These are phyloP conservation scores for Halcyon malimbica DNA, from an alignment of 2,113 vertebrate species.

Conservation along the genomic window DNA sequence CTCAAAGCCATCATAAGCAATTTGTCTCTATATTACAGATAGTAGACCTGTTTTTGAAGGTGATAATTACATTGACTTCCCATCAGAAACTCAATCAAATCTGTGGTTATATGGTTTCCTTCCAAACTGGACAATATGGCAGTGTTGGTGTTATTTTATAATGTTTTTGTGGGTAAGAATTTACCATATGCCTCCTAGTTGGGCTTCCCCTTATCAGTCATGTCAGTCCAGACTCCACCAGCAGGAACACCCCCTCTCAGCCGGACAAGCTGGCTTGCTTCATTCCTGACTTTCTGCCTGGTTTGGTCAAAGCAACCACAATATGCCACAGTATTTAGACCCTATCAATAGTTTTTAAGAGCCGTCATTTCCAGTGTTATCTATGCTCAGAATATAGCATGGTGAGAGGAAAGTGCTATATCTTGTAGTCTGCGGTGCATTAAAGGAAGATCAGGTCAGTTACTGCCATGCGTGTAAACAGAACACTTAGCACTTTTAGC, in stretches of 20 bases:
- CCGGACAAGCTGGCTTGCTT: background rate
- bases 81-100: conserved; percentile 23
- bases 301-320: background rate
- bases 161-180: background rate
- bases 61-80: conserved; percentile 10
- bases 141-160: background rate
- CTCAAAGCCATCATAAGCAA: background rate
- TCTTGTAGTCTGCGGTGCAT: background rate
- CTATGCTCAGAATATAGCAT: background rate
- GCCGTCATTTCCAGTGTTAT: background rate
- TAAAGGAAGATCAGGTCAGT: background rate
- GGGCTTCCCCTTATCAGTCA: background rate
- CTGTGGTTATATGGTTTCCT: background rate
- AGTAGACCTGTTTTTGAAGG: background rate
- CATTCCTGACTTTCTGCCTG: background rate
- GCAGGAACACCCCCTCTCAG: background rate
- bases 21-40: background rate
- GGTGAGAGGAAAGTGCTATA: background rate
- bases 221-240: background rate
- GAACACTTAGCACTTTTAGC: background rate
- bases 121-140: background rate
- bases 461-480: background rate
- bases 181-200: background rate
- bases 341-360: background rate
- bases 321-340: background rate